These are phyloP conservation scores for Synergus umbraculus DNA, from an alignment of 2,888 invertebrate species.

Conservation along the genomic window DNA sequence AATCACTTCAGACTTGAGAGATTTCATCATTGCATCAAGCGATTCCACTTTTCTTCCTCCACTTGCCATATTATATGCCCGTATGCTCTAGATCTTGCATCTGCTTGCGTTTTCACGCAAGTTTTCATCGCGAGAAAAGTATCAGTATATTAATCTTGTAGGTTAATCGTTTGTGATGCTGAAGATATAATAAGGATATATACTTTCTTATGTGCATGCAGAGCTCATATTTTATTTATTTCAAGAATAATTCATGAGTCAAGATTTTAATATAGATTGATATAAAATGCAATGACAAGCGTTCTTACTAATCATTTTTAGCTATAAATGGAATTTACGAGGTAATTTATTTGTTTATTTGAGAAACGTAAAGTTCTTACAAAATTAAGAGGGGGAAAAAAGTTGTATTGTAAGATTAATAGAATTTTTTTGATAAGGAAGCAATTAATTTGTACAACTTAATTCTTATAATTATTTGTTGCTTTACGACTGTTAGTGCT, in stretches of 20 bases:
- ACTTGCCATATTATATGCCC: background rate
- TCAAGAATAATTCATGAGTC: background rate
- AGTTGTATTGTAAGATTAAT: too few relatives aligned
- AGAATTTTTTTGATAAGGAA: too few relatives aligned
- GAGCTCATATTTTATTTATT: background rate
- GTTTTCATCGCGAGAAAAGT: background rate
- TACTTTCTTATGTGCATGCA: background rate
- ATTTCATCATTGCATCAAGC: too few relatives aligned
- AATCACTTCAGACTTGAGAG: too few relatives aligned
- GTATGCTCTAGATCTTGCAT: background rate
- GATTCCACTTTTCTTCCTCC: too few relatives aligned
- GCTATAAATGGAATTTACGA: background rate
- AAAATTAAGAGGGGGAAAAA: too few relatives aligned
- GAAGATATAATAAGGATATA: background rate
- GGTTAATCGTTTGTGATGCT: background rate
- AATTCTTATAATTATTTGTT: too few relatives aligned
- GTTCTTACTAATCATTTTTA: background rate
- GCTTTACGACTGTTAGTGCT: too few relatives aligned
- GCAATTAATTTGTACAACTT: too few relatives aligned
- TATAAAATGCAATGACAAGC: background rate
- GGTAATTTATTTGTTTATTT: background rate
- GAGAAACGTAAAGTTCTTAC: background rate
- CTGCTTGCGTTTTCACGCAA: background rate
- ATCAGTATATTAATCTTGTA: background rate
- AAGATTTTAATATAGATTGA: background rate